Conservation (phyloP, 2,797 vertebrate genomes). For the Poecilia velifera region DNA sequence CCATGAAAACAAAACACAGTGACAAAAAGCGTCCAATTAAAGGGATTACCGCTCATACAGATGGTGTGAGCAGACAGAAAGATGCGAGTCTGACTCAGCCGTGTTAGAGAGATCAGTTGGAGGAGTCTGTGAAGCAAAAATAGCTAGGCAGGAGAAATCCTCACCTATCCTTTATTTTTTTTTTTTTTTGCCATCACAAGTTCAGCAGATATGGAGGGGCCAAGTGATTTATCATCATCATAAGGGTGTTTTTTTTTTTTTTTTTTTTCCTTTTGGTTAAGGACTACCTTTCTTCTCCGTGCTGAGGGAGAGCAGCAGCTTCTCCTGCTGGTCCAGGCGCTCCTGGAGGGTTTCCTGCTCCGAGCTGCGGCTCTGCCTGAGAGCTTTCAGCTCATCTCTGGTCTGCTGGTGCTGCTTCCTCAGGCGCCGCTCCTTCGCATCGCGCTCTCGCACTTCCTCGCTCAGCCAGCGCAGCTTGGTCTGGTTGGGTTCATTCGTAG, state of each 20-base stretch:
- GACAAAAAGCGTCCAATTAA: constrained; percentile 9
- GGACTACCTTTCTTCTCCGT: constrained; percentile 88
- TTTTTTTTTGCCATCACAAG: not conserved
- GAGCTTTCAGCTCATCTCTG: constrained; percentile 83
- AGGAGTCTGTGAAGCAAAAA: constrained; percentile 2
- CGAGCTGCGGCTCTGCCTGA: constrained; percentile 81
- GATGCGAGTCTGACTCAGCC: constrained; percentile 4
- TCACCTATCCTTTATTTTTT: not conserved
- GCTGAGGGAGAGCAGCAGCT: constrained; percentile 83
- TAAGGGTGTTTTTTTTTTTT: not conserved
- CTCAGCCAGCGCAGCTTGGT: constrained; percentile 91
- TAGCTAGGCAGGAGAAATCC: not conserved
- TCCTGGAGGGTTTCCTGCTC: constrained; percentile 84
- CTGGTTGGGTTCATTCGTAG: constrained; percentile 35
- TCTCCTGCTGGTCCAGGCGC: constrained; percentile 87
- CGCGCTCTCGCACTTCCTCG: constrained; percentile 88
- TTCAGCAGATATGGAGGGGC: not conserved
- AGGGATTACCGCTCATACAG: constrained; percentile 13
- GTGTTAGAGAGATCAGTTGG: not conserved
- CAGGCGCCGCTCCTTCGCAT: constrained; percentile 81
- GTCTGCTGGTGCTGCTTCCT: constrained; percentile 80
- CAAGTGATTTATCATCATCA: constrained; percentile 9
- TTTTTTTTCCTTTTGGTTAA: constrained; percentile 1
- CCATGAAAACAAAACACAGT: constrained; percentile 1
- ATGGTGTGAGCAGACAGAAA: constrained; percentile 16